Evolutionary conservation across 2,888 invertebrate genomes (phyloP).

Genomic region (Lasioglossum leucozonium): DNA sequence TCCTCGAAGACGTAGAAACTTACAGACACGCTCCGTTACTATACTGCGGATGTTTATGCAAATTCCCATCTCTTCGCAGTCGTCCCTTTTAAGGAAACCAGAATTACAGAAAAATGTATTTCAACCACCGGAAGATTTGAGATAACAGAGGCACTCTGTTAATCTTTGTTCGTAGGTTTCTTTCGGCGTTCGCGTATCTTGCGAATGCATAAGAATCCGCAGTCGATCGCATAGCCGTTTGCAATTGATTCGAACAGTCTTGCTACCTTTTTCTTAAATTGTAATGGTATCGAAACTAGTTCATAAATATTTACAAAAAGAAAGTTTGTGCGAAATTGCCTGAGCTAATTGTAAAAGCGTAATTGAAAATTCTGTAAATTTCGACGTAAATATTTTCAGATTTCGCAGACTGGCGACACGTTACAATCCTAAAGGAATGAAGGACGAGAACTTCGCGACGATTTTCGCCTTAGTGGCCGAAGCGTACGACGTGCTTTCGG

Average conservation of each 20-base stretch:
- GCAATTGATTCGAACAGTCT: background rate
- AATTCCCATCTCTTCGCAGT: background rate
- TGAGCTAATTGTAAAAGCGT: background rate
- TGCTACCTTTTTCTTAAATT: background rate
- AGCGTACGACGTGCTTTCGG: conserved; percentile 91
- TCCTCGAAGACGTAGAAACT: background rate
- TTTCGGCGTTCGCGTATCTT: background rate
- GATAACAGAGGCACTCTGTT: background rate
- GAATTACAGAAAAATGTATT: background rate
- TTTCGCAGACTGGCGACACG: conserved; percentile 87
- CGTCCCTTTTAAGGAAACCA: background rate
- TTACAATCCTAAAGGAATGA: conserved; percentile 86
- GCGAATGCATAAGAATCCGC: background rate
- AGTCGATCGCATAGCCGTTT: background rate
- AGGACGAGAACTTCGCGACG: conserved; percentile 77
- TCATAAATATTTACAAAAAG: background rate
- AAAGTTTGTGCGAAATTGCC: background rate
- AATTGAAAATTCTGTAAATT: background rate
- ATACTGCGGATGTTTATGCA: conserved; percentile 5
- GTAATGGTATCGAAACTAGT: background rate
- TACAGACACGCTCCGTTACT: conserved; percentile 1
- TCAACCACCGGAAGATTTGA: background rate
- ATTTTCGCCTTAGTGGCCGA: conserved; percentile 89
- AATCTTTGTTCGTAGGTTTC: background rate
- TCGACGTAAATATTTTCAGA: conserved; percentile 66